Conservation (phyloP, 2,888 invertebrate species). For the Bombylius discolor region DNA sequence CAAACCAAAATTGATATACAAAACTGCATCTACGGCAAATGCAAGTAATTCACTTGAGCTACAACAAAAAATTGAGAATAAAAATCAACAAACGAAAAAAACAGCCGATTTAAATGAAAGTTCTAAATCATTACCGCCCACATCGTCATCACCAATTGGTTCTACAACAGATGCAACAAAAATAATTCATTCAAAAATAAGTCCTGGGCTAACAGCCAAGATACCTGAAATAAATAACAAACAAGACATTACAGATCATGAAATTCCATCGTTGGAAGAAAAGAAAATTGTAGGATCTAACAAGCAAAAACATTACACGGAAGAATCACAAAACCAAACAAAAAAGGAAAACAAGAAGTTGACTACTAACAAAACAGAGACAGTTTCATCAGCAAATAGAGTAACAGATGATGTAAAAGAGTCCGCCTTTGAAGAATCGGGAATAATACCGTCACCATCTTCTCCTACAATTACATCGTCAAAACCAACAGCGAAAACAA, state of each 20-base stretch:
- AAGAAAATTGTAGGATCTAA: conserved; percentile 1
- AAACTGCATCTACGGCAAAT: neutral
- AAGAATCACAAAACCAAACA: conserved; percentile 15
- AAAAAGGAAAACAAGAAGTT: conserved; percentile 1
- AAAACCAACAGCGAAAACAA: conserved; percentile 6
- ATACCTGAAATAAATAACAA: conserved; percentile 27
- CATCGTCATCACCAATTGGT: conserved; percentile 14
- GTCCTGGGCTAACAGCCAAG: conserved; percentile 33
- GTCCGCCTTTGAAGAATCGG: conserved; percentile 11
- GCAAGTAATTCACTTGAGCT: neutral
- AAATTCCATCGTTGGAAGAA: conserved; percentile 9
- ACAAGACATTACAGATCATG: conserved; percentile 11
- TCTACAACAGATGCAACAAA: conserved; percentile 3
- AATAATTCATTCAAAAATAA: conserved; percentile 29
- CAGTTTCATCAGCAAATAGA: conserved; percentile 1
- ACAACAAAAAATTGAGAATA: neutral
- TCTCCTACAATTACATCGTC: conserved; percentile 19
- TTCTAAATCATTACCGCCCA: neutral
- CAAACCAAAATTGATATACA: conserved; percentile 14
- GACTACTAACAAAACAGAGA: neutral
- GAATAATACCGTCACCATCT: conserved; percentile 2
- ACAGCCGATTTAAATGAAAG: neutral
- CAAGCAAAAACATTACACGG: neutral
- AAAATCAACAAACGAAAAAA: neutral
- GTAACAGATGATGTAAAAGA: conserved; percentile 11